A percentile compares a stretch with the other conserved stretches of the same genome.
phyloP scores from a whole-genome alignment of 1,140 invertebrate genomes.

The Nomia melanderi region DNA sequence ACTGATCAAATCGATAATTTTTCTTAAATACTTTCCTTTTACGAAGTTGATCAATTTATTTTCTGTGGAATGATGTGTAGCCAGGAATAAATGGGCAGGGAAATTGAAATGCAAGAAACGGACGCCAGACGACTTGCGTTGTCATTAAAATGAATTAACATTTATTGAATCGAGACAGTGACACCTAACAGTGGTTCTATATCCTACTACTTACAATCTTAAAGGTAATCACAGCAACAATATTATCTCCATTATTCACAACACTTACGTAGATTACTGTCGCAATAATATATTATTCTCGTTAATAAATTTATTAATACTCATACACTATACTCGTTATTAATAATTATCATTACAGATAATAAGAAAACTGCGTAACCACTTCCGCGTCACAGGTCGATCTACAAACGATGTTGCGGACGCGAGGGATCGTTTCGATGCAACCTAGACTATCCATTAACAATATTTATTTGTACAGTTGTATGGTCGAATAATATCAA shows the following conservation, averaged over 20 bases:
- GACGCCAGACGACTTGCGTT: conserved; percentile 31
- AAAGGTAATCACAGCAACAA: conserved; percentile 83
- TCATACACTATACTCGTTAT: conserved; percentile 78
- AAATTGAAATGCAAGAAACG: not conserved
- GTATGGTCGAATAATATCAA: not conserved
- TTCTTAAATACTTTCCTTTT: not conserved
- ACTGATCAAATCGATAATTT: too few relatives aligned
- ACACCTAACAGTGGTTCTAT: conserved; percentile 80
- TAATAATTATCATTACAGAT: conserved; percentile 75
- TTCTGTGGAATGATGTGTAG: not conserved
- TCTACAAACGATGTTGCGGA: conserved; percentile 1
- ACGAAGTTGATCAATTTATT: not conserved
- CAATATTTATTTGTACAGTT: not conserved
- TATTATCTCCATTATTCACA: conserved; percentile 82
- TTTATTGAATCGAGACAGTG: conserved; percentile 81
- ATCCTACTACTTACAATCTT: conserved; percentile 82
- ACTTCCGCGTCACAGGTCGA: conserved; percentile 52
- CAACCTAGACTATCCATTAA: not conserved
- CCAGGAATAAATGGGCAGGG: not conserved
- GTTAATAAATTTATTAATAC: conserved; percentile 80
- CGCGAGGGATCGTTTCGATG: not conserved
- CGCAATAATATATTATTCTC: conserved; percentile 78
- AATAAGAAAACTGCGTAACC: conserved; percentile 68
- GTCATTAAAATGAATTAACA: conserved; percentile 81
- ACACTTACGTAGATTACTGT: conserved; percentile 81